Conservation (phyloP, 2,113 vertebrate species). For the Psephotus haematonotus region DNA sequence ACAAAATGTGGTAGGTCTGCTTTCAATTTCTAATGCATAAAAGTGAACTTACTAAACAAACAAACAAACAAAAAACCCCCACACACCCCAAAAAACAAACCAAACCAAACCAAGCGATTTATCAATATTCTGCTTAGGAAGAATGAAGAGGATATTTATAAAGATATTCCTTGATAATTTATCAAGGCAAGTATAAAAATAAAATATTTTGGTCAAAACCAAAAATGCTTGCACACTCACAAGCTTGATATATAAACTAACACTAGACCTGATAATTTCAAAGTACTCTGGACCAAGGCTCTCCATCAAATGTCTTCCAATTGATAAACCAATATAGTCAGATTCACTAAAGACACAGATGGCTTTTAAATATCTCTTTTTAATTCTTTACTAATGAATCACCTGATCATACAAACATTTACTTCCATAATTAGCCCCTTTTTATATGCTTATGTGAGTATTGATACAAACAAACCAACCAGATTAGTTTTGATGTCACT, state of each 20-base stretch:
- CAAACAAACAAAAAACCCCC: neutral
- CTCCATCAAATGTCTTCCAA: neutral
- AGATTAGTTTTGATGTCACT: fast-evolving
- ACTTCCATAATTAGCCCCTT: neutral
- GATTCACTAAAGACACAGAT: neutral
- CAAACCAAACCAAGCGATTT: neutral
- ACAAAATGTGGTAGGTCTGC: neutral
- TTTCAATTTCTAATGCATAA: constrained; percentile 34
- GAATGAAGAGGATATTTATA: neutral
- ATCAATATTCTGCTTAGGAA: neutral
- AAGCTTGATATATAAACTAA: neutral
- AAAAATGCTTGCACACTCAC: neutral
- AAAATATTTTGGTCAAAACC: neutral
- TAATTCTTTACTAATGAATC: neutral
- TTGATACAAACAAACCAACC: neutral
- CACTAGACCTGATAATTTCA: neutral
- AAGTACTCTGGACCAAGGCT: neutral
- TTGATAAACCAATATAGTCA: neutral
- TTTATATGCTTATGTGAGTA: neutral
- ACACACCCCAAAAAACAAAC: neutral
- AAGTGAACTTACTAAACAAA: constrained; percentile 24
- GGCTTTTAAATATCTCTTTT: neutral
- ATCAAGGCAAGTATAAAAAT: constrained; percentile 9
- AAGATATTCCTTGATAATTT: neutral
- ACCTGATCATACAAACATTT: neutral